Evolutionary conservation across 2,797 vertebrate genomes (phyloP), one percentile per base, ranked within the genome.

Genomic region (Argentina silus): DNA sequence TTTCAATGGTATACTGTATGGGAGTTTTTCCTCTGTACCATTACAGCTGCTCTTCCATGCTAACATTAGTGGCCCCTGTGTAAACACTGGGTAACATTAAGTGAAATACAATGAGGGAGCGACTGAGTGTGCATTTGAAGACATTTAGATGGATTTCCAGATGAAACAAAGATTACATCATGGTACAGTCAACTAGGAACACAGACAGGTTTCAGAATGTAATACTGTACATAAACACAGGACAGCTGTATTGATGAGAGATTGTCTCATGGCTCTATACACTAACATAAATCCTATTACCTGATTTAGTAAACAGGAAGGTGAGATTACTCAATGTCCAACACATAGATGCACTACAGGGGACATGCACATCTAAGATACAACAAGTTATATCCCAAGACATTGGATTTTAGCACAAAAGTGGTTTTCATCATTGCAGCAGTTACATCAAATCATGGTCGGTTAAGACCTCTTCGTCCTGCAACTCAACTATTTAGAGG

Each of bases 181-280:
- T 92, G 86, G 90, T 83, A 89, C 90, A 93, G 85, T 88, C 87
- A 84, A 89, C 89, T 87, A 84, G 74, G 90, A 90, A 87, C 85
- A 87, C 43, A 80, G 85, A 84, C 84, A 78, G 83, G 83, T 80
- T 84, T 80, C 72, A 89, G 92, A 92, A 93, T 72, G 87, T 86
- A 91, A 91, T 89, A 87, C 91, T 89, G 78, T 79, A 88, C 90
- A 90, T 92, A 93, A 93, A 94, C 90, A 93, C 55, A 68, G 75
- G 85, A 90, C 93, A 93, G 91, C 90, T 93, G 92, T 93, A 93
- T 94, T 93, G 93, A 91, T 89, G 85, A 87, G 85, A 91, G 87
- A 87, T 87, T 85, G 85, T 89, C 87, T 89, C 86, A 86, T 87
- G 82, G 74, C 79, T 85, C 81, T 90, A 88, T 89, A 85, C 84